Evolutionary conservation across 1,140 invertebrate species (phyloP).

Genomic region (Drosophila seguyi): DNA sequence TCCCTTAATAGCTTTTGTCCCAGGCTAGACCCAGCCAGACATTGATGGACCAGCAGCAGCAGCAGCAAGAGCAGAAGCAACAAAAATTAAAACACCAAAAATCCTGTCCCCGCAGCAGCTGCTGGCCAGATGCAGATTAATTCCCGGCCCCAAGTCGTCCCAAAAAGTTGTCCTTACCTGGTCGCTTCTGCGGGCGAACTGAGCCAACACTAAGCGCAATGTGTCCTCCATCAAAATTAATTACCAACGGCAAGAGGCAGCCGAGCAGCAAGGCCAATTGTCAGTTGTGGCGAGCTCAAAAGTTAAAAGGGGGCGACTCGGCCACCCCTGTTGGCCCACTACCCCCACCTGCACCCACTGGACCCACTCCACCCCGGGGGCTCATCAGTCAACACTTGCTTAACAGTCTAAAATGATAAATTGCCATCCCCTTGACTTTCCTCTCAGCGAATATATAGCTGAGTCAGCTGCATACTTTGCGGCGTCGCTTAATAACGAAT

Average conservation of each 20-base stretch:
- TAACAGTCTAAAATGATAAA: constrained; percentile 72
- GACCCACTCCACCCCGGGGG: constrained; percentile 20
- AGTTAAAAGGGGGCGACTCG: constrained; percentile 78
- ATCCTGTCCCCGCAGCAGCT: constrained; percentile 43
- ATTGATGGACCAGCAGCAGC: constrained; percentile 74
- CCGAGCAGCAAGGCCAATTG: constrained; percentile 70
- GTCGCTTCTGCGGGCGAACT: constrained; percentile 54
- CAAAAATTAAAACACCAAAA: constrained; percentile 73
- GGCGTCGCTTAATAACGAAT: constrained; percentile 23
- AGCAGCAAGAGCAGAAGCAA: too few relatives aligned
- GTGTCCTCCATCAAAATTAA: constrained; percentile 85
- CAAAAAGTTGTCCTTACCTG: constrained; percentile 71
- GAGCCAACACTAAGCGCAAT: constrained; percentile 74
- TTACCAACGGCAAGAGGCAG: constrained; percentile 69
- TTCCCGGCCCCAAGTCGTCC: constrained; percentile 48
- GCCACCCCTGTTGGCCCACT: constrained; percentile 32
- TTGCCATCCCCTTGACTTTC: constrained; percentile 41
- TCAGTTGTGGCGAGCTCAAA: constrained; percentile 63
- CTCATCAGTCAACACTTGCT: constrained; percentile 67
- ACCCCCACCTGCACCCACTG: constrained; percentile 6
- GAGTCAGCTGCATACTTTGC: constrained; percentile 66
- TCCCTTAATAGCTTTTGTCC: constrained; percentile 82
- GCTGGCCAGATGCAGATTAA: constrained; percentile 69
- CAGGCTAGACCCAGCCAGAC: constrained; percentile 53
- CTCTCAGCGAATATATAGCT: constrained; percentile 21